phyloP scores from a whole-genome alignment of 2,888 invertebrate species.

The Patella ulyssiponensis region DNA sequence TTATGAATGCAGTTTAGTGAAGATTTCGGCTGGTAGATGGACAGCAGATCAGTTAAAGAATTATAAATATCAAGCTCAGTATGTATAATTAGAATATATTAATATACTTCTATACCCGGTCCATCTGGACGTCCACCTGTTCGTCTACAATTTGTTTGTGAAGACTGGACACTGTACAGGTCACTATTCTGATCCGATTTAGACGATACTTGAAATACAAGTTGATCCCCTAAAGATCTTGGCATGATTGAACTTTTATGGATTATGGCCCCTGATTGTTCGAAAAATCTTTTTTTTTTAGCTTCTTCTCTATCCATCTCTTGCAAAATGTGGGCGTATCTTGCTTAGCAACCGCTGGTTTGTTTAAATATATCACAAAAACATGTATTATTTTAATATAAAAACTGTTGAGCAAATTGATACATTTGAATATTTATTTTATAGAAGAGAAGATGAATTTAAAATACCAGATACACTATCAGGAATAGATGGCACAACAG shows the following conservation, averaged over 20 bases:
- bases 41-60: conserved; percentile 55
- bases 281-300: too few relatives aligned
- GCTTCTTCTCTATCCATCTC: too few relatives aligned
- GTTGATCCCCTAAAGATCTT: too few relatives aligned
- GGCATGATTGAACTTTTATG: too few relatives aligned
- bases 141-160: background rate
- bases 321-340: too few relatives aligned
- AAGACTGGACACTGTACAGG: background rate
- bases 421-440: background rate
- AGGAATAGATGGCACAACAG: conserved; percentile 6
- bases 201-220: too few relatives aligned
- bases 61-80: conserved; percentile 57
- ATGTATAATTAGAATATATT: conserved; percentile 34
- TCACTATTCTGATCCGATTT: too few relatives aligned
- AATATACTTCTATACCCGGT: background rate
- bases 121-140: background rate
- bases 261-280: too few relatives aligned
- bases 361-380: too few relatives aligned
- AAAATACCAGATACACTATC: conserved; percentile 16
- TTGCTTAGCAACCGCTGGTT: too few relatives aligned
- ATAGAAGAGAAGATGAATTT: conserved; percentile 19
- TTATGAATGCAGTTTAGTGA: conserved; percentile 57
- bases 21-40: conserved; percentile 63
- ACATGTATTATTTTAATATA: too few relatives aligned
- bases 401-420: too few relatives aligned